Evolutionary conservation across 2,888 invertebrate genomes (phyloP), one percentile per base, ranked within the genome.

Genomic region (Drosophila kambysellisi): DNA sequence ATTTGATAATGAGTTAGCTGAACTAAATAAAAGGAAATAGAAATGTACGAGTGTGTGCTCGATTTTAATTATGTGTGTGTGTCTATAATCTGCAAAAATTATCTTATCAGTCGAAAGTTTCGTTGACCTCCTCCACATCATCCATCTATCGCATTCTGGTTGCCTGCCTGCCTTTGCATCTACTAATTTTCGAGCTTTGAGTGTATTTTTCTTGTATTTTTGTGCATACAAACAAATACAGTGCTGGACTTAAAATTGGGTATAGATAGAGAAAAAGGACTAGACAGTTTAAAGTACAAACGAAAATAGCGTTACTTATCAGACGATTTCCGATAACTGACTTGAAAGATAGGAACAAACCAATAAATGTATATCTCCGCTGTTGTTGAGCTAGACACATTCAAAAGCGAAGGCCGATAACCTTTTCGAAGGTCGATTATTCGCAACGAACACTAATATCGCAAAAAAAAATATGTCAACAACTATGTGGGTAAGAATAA

Each of bases 31-130:
- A 54, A 54, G 32, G 12, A 54, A 54, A 33, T 33, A 56, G 56
- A 56, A 64, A 32, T 35, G 51, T 43, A 46, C 25, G 20, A 51
- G 43, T 59, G 69, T 82, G 81, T 64, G 25, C 37, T 15, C 32
- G 20, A 43, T 43, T 46, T 46, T 35, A 30, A 29, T 29, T 54
- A 29, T 20, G 32, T 65, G n/a, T 57, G 41, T 65, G 68, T 77
- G 54, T 39, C 7, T 29, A 56, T 81, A 81, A 81, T 81, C 84
- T 70, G 39, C 39, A 37, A 46, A 30, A 57, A 57, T 51, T 71
- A 81, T 73, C 74, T 83, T 82, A 82, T 82, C 82, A 81, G 74
- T 63, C 62, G 56, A 57, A 77, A 52, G 72, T 83, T 82, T 73
- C 86, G 74, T 83, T 82, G 82, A 82, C 87, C 82, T 71, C 46